Conservation (phyloP, 2,113 vertebrate genomes). For the Chloropsis cyanopogon region DNA sequence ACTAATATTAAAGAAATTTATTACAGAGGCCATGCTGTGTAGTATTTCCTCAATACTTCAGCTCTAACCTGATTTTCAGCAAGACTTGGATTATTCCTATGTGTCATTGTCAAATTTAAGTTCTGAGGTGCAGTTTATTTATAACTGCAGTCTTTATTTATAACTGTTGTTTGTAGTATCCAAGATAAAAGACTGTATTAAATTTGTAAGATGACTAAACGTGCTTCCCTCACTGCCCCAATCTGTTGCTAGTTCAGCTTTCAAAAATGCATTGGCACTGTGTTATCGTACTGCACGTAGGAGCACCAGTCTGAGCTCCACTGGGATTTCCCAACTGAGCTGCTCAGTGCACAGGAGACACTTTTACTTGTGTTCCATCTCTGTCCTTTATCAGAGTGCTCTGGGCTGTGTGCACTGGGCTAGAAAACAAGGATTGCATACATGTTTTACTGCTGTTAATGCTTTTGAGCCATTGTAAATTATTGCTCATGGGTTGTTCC, state of each 20-base stretch:
- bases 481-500: not conserved
- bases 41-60: not conserved
- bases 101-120: not conserved
- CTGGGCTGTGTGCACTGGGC: not conserved
- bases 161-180: not conserved
- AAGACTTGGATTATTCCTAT: not conserved
- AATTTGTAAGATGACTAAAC: not conserved
- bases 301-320: not conserved
- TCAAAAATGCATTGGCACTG: not conserved
- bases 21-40: not conserved
- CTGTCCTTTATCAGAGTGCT: not conserved
- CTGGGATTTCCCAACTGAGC: not conserved
- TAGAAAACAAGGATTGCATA: not conserved
- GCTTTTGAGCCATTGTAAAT: not conserved
- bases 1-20: not conserved
- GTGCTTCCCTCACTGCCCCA: not conserved
- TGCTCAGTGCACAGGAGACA: not conserved
- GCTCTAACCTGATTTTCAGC: not conserved
- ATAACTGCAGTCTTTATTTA: not conserved
- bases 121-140: not conserved
- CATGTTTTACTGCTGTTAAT: not conserved
- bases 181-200: not conserved
- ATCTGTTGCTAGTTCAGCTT: not conserved
- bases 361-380: not conserved
- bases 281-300: rapidly evolving